Conservation (phyloP, 1,140 invertebrate genomes). For the Charaxes varanes region DNA sequence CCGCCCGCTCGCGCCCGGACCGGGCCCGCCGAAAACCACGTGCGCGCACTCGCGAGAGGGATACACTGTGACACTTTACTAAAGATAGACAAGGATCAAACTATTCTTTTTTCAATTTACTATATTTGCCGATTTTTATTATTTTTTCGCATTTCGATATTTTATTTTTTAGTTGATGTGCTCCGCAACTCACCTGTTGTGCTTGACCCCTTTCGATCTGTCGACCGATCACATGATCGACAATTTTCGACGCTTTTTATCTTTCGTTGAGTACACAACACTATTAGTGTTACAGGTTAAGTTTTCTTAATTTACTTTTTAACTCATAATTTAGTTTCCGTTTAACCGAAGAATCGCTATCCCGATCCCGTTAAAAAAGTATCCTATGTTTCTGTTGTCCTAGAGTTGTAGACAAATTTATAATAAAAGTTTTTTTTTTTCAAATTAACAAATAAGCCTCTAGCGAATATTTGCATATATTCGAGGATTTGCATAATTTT, state of each 20-base stretch:
- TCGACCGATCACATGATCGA: constrained; percentile 68
- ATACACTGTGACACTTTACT: constrained; percentile 26
- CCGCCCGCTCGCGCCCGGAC: constrained; percentile 28
- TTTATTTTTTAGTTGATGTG: constrained; percentile 75
- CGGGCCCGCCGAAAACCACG: constrained; percentile 51
- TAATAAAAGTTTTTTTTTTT: too few species aligned
- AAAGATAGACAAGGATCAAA: constrained; percentile 33
- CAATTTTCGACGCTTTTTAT: constrained; percentile 55
- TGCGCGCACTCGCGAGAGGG: constrained; percentile 58
- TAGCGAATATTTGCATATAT: too few species aligned
- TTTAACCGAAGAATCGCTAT: too few species aligned
- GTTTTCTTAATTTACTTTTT: constrained; percentile 4
- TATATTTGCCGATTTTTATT: constrained; percentile 73
- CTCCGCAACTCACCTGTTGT: constrained; percentile 71
- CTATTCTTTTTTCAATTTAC: constrained; percentile 71
- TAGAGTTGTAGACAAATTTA: too few species aligned
- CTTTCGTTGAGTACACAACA: constrained; percentile 17
- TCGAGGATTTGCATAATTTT: too few species aligned
- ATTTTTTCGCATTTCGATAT: constrained; percentile 74
- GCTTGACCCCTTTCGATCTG: constrained; percentile 71
- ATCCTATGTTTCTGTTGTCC: too few species aligned
- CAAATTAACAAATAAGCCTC: too few species aligned
- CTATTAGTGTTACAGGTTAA: constrained; percentile 3
- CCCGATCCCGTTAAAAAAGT: too few species aligned
- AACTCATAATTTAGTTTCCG: too few species aligned